These are phyloP conservation scores for Drosophila stalkeri DNA, from an alignment of 2,888 invertebrate genomes.

Conservation along the genomic window DNA sequence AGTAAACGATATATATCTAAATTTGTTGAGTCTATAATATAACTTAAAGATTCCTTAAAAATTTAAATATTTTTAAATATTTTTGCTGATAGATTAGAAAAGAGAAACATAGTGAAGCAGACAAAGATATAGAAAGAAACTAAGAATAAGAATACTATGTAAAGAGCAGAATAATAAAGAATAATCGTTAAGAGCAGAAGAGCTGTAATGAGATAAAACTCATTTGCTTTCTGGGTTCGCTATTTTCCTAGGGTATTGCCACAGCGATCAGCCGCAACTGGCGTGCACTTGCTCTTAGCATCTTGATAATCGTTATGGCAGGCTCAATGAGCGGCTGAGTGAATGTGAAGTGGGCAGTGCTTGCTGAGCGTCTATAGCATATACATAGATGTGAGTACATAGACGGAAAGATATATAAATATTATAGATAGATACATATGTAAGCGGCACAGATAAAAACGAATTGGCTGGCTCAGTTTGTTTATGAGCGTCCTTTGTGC, in stretches of 20 bases:
- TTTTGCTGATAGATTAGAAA: too few species aligned
- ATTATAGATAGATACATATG: conserved; percentile 7
- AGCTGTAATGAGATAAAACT: neutral
- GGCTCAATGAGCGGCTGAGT: conserved; percentile 60
- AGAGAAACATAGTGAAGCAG: too few species aligned
- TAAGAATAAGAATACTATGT: neutral
- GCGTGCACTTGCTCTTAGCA: conserved; percentile 21
- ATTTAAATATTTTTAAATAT: too few species aligned
- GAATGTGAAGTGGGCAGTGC: conserved; percentile 58
- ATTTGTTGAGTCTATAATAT: too few species aligned
- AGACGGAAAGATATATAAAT: conserved; percentile 24
- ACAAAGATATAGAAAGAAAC: too few species aligned
- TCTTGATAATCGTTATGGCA: conserved; percentile 55
- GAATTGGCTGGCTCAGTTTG: conserved; percentile 37
- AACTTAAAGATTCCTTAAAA: too few species aligned
- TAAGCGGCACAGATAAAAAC: neutral
- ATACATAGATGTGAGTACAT: conserved; percentile 23
- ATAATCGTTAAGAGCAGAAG: neutral
- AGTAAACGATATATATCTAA: too few species aligned
- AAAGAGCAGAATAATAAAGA: neutral
- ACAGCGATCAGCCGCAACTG: neutral
- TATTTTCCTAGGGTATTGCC: conserved; percentile 1
- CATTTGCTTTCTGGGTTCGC: neutral
- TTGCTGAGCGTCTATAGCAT: conserved; percentile 18
- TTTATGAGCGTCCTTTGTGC: neutral